phyloP scores from a whole-genome alignment of 2,113 vertebrate species.

The Mobula hypostoma region DNA sequence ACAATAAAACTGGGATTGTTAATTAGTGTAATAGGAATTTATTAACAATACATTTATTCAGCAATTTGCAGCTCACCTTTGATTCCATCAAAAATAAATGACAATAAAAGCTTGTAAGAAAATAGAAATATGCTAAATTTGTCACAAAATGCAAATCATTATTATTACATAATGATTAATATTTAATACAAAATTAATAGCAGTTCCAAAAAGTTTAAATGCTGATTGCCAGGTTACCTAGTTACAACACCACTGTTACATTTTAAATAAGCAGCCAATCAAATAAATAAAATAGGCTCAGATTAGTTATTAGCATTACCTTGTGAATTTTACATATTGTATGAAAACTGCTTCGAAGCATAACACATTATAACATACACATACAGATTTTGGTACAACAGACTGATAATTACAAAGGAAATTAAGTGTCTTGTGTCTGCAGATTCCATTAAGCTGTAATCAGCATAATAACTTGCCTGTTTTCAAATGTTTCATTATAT shows the following conservation, averaged over 20 bases:
- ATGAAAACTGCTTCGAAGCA: conserved; percentile 39
- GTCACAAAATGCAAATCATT: background rate
- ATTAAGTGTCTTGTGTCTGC: conserved; percentile 70
- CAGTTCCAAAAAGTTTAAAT: background rate
- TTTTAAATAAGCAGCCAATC: background rate
- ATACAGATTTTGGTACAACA: conserved; percentile 51
- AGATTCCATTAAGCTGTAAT: conserved; percentile 53
- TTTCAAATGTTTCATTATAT: conserved; percentile 75
- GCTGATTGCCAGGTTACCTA: background rate
- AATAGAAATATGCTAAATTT: background rate
- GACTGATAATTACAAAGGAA: conserved; percentile 63
- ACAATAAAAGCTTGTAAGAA: background rate
- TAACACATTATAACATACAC: conserved; percentile 54
- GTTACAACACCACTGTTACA: background rate
- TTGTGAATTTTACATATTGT: conserved; percentile 15
- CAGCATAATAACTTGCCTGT: conserved; percentile 69
- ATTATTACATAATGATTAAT: too few relatives aligned
- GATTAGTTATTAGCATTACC: conserved; percentile 6
- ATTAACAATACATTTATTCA: background rate
- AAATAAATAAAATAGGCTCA: background rate
- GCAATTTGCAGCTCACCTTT: background rate
- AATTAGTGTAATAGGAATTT: conserved; percentile 3
- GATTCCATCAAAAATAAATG: background rate
- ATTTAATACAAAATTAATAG: background rate
- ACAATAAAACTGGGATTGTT: background rate